These are phyloP conservation scores for Diorhabda elongata DNA, from an alignment of 1,140 invertebrate genomes.

Conservation along the genomic window DNA sequence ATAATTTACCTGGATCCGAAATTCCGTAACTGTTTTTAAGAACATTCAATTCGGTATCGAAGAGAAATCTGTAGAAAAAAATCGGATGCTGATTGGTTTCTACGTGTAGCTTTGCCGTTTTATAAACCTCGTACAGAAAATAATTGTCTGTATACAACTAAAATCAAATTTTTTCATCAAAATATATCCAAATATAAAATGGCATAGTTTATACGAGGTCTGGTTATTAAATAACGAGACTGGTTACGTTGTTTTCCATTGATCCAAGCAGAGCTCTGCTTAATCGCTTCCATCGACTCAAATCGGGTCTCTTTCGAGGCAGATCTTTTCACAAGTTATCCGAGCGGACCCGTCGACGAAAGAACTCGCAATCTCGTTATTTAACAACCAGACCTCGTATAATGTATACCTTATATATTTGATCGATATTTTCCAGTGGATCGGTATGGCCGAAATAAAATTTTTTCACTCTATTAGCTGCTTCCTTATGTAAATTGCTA, in stretches of 20 bases:
- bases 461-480: slow-evolving; percentile 50
- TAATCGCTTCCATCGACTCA: too few species aligned
- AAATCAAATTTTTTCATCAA: slow-evolving; percentile 12
- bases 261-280: too few species aligned
- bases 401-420: slow-evolving; percentile 32
- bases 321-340: too few species aligned
- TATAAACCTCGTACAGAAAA: slow-evolving; percentile 27
- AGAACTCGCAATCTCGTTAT: too few species aligned
- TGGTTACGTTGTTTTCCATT: too few species aligned
- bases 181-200: background rate
- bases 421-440: slow-evolving; percentile 40
- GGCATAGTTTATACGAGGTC: background rate
- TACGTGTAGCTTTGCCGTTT: slow-evolving; percentile 18
- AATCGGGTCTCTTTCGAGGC: too few species aligned
- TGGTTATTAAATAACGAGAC: background rate
- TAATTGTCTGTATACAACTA: slow-evolving; percentile 31
- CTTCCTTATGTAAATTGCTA: slow-evolving; percentile 45
- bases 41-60: slow-evolving; percentile 30
- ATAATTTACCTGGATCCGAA: background rate
- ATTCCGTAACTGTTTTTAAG: slow-evolving; percentile 20
- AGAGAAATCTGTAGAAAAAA: slow-evolving; percentile 32
- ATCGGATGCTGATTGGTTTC: slow-evolving; percentile 24
- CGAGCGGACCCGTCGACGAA: too few species aligned
- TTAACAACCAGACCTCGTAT: too few species aligned
- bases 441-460: slow-evolving; percentile 51